Conservation (phyloP, 2,113 vertebrate species). For the Grantiella picta region DNA sequence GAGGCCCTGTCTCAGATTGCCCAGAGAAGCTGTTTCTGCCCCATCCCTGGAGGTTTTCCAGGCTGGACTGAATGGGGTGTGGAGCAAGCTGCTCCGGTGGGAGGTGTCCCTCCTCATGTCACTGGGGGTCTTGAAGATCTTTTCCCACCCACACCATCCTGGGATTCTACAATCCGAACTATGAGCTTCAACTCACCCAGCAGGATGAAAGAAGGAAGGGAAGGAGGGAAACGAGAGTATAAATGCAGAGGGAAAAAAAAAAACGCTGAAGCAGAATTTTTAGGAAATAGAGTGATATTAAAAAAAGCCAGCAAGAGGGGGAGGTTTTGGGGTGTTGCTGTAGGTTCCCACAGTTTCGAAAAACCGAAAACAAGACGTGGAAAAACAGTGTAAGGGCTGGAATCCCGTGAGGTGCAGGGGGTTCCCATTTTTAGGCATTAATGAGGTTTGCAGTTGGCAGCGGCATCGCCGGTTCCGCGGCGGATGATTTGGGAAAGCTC, state of each 20-base stretch:
- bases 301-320: not conserved
- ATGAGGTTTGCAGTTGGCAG: not conserved
- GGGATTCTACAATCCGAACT: accelerated
- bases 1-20: not conserved
- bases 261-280: not conserved
- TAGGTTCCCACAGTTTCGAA: not conserved
- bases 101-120: not conserved
- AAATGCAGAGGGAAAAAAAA: not conserved
- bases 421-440: not conserved
- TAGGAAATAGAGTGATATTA: not conserved
- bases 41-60: not conserved
- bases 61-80: not conserved
- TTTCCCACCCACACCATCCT: not conserved
- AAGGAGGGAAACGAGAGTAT: accelerated
- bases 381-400: accelerated
- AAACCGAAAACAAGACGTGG: accelerated
- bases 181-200: not conserved
- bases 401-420: not conserved
- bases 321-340: not conserved
- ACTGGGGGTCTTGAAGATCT: not conserved
- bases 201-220: not conserved
- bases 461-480: not conserved
- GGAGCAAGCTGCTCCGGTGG: accelerated
- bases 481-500: not conserved
- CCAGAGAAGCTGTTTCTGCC: not conserved